phyloP scores from a whole-genome alignment of 2,797 vertebrate species.

The Melanotaenia pygmaea region DNA sequence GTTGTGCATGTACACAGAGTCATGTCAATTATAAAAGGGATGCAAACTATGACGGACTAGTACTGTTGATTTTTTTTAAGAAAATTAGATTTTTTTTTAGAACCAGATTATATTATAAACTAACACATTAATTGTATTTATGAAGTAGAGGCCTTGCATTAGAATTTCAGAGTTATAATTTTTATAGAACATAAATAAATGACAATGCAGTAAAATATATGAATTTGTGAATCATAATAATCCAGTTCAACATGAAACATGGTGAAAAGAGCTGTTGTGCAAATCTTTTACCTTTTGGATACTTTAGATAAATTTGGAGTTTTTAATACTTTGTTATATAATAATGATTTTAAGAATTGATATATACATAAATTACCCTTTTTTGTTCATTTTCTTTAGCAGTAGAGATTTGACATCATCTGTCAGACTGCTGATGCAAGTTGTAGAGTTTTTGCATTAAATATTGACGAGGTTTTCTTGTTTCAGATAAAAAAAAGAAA shows the following conservation, averaged over 20 bases:
- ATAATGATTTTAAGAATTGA: not conserved
- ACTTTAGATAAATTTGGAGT: not conserved
- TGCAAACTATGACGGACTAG: not conserved
- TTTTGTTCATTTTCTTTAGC: not conserved
- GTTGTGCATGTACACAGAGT: not conserved
- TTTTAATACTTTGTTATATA: not conserved
- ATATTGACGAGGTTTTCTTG: not conserved
- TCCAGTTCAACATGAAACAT: not conserved
- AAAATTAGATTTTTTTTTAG: not conserved
- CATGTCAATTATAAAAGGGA: not conserved
- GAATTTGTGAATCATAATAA: not conserved
- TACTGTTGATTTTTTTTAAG: not conserved
- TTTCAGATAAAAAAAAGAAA: not conserved
- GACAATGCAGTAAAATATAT: too few species aligned
- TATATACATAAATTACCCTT: not conserved
- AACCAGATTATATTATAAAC: not conserved
- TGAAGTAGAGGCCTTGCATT: not conserved
- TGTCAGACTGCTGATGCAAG: not conserved
- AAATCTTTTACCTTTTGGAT: not conserved
- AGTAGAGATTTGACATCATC: not conserved
- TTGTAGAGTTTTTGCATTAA: not conserved
- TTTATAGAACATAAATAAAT: not conserved
- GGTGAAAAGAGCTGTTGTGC: not conserved
- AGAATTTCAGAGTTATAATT: not conserved
- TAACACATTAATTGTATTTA: not conserved